phyloP scores from a whole-genome alignment of 2,888 invertebrate genomes.

The Heliconius ethilla region DNA sequence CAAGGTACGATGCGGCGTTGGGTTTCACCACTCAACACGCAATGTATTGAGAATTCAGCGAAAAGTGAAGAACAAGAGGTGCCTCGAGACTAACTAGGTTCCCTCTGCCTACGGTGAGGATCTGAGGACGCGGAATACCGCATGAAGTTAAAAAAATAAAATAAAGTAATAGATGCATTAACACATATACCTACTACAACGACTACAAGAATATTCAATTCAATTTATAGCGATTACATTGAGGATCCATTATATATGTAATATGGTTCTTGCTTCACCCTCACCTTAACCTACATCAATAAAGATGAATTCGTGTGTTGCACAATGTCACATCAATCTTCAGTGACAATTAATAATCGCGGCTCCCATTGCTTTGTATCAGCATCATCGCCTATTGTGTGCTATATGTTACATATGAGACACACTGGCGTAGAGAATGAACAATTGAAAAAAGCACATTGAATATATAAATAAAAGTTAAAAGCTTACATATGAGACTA shows the following conservation, averaged over 20 bases:
- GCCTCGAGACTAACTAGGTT: background rate
- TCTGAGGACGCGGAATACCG: too few species aligned
- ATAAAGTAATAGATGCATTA: background rate
- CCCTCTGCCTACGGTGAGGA: background rate
- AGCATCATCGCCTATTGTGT: slow-evolving; percentile 72
- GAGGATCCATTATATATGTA: slow-evolving; percentile 44
- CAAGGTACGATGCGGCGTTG: too few species aligned
- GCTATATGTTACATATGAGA: slow-evolving; percentile 55
- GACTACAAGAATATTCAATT: slow-evolving; percentile 9
- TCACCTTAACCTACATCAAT: slow-evolving; percentile 69
- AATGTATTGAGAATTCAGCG: background rate
- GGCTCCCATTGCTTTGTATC: slow-evolving; percentile 66
- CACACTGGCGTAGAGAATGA: slow-evolving; percentile 49
- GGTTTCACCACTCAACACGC: too few species aligned
- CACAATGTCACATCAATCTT: slow-evolving; percentile 73
- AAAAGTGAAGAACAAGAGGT: background rate
- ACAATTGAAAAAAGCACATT: background rate
- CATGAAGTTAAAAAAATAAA: background rate
- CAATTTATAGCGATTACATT: slow-evolving; percentile 29
- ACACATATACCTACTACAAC: background rate
- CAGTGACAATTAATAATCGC: slow-evolving; percentile 65
- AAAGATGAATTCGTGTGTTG: slow-evolving; percentile 53
- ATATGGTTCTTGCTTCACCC: slow-evolving; percentile 41
- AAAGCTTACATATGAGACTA: too few species aligned
- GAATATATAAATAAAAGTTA: too few species aligned